Percentiles rank a stretch among this genome's conserved stretches.
Evolutionary conservation across 2,113 vertebrate genomes (phyloP).

Genomic region (Ophiodon elongatus): DNA sequence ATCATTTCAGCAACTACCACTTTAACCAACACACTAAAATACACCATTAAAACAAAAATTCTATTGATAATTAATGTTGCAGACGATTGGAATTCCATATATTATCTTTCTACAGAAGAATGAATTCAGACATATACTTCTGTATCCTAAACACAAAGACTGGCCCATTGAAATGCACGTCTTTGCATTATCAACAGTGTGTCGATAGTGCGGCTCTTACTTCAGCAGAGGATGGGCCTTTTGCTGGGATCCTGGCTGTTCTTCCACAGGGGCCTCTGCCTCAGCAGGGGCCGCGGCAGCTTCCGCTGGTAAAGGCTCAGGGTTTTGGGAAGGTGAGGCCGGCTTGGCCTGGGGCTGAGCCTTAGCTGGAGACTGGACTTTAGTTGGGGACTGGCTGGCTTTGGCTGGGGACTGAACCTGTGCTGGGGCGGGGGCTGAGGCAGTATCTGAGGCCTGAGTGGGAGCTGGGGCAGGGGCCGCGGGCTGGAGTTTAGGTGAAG

Average conservation of each 20-base stretch:
- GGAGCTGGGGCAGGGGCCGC: constrained; percentile 38
- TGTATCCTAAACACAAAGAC: background rate
- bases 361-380: constrained; percentile 66
- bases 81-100: background rate
- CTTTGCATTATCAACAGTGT: constrained; percentile 32
- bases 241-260: constrained; percentile 78
- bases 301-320: constrained; percentile 66
- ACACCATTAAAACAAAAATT: background rate
- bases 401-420: constrained; percentile 71
- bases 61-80: background rate
- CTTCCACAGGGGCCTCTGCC: constrained; percentile 70
- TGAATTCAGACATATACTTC: background rate
- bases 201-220: constrained; percentile 85
- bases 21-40: constrained; percentile 7
- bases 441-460: constrained; percentile 43
- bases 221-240: constrained; percentile 94
- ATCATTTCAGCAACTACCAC: background rate
- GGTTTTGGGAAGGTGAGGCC: constrained; percentile 55
- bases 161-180: constrained; percentile 43
- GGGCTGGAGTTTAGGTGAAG: constrained; percentile 69
- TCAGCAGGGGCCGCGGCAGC: constrained; percentile 56
- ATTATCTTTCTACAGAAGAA: background rate
- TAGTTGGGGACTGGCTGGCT: constrained; percentile 68
- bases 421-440: constrained; percentile 36
- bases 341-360: constrained; percentile 55